Evolutionary conservation across 2,888 invertebrate species (phyloP), one percentile per base, ranked within the genome.

Genomic region (Lissonota sp.): DNA sequence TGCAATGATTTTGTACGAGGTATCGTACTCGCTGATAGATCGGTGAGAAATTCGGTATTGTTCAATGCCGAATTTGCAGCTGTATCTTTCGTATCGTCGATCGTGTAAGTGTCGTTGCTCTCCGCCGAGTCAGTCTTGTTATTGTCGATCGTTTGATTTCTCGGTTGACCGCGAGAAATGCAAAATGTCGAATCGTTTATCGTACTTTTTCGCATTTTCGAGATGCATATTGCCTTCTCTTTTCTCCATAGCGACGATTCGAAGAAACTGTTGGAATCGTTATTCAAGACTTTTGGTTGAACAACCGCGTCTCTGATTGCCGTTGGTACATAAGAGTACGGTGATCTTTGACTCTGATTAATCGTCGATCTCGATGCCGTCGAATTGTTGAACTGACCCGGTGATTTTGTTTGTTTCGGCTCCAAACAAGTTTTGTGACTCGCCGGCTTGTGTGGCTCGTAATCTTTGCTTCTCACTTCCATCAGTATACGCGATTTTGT

Each of bases 381-480:
- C 0, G 86, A 73, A 75, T 88, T 83, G 73, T 88, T 83, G 46
- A 83, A 89, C 26, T 86, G 84, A n/a, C 78, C 78, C 0, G 82
- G 71, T n/a, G 87, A 90, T 75, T 86, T 89, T 49, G 66, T 84
- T 8, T 53, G 76, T 73, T 84, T 89, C 5, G 87, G 88, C 64
- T 90, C 87, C 0, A 90, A 74, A 69, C 86, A 85, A 0, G 87
- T 90, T 80, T 87, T 88, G 64, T 91, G 90, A 80, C 88, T 90
- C 12, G 90, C 91, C 6, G 90, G 90, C 69, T 91, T 91, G 77
- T 90, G 87, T 0, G 89, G 87, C 79, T 89, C 85, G 69, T 88
- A 90, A 67, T 86, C 84, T 70, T 83, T 85, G 69, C 86, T 88
- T 40, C 81, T 84, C 0, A 74, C 77, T 51, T 86, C 53, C 7